phyloP scores from a whole-genome alignment of 2,888 invertebrate genomes.

The Myopa testacea region DNA sequence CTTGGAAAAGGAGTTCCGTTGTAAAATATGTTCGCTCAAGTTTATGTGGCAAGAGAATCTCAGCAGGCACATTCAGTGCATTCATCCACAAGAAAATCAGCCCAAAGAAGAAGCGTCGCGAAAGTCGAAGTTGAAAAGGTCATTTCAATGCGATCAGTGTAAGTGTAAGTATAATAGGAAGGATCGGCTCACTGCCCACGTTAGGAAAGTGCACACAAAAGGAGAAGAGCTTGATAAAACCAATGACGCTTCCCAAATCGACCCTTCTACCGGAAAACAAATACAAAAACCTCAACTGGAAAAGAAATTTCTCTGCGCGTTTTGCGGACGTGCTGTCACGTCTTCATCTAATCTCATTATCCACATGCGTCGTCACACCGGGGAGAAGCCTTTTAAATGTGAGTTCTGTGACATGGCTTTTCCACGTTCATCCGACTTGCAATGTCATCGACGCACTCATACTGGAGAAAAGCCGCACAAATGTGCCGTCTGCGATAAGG shows the following conservation, averaged over 20 bases:
- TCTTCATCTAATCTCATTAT: slow-evolving; percentile 75
- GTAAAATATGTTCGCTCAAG: slow-evolving; percentile 60
- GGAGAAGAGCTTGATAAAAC: slow-evolving; percentile 35
- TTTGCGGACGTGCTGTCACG: slow-evolving; percentile 73
- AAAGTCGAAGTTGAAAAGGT: slow-evolving; percentile 41
- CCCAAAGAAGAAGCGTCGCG: background rate
- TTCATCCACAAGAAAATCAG: slow-evolving; percentile 48
- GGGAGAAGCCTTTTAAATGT: slow-evolving; percentile 75
- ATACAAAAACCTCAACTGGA: slow-evolving; percentile 49
- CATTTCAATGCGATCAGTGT: slow-evolving; percentile 61
- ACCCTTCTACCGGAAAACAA: slow-evolving; percentile 31
- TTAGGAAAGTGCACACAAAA: slow-evolving; percentile 57
- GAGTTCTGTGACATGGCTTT: slow-evolving; percentile 75
- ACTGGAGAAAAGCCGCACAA: slow-evolving; percentile 74
- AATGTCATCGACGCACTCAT: slow-evolving; percentile 73
- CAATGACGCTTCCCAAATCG: slow-evolving; percentile 37
- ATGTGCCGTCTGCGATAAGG: slow-evolving; percentile 66
- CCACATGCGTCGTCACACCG: slow-evolving; percentile 77
- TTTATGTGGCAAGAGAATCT: slow-evolving; percentile 66
- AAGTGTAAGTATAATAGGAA: slow-evolving; percentile 64
- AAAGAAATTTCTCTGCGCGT: slow-evolving; percentile 71
- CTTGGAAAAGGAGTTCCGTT: slow-evolving; percentile 57
- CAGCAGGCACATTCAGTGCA: slow-evolving; percentile 53
- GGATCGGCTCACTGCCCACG: slow-evolving; percentile 61
- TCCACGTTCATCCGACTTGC: slow-evolving; percentile 74